These are phyloP conservation scores for Catagonus wagneri DNA, from an alignment of 2,113 vertebrate species.

Conservation along the genomic window DNA sequence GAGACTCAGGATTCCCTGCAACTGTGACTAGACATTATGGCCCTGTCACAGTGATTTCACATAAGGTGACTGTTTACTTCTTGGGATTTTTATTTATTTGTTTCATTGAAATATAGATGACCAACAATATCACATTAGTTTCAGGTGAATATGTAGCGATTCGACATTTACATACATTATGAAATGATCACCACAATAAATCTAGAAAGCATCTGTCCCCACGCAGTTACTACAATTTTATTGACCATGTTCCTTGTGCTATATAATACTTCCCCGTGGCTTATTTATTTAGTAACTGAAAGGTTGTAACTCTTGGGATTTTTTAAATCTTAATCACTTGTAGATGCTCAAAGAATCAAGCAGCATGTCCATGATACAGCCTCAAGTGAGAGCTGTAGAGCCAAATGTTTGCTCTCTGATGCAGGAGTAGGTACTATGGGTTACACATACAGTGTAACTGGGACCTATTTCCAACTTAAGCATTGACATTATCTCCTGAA, in stretches of 20 bases:
- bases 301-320: background rate
- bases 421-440: background rate
- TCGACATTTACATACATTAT: background rate
- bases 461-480: background rate
- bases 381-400: background rate
- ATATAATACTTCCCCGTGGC: background rate
- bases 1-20: background rate
- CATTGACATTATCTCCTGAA: background rate
- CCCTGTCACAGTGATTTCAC: background rate
- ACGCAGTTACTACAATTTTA: background rate
- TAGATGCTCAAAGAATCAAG: background rate
- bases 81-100: background rate
- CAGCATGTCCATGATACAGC: background rate
- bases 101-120: background rate
- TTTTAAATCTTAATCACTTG: background rate
- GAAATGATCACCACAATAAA: background rate
- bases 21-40: background rate
- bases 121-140: background rate
- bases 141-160: background rate
- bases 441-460: background rate
- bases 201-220: background rate
- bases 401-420: background rate
- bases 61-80: background rate
- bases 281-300: background rate
- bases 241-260: background rate